phyloP scores from a whole-genome alignment of 2,888 invertebrate genomes.

The Drosophila diplacantha region DNA sequence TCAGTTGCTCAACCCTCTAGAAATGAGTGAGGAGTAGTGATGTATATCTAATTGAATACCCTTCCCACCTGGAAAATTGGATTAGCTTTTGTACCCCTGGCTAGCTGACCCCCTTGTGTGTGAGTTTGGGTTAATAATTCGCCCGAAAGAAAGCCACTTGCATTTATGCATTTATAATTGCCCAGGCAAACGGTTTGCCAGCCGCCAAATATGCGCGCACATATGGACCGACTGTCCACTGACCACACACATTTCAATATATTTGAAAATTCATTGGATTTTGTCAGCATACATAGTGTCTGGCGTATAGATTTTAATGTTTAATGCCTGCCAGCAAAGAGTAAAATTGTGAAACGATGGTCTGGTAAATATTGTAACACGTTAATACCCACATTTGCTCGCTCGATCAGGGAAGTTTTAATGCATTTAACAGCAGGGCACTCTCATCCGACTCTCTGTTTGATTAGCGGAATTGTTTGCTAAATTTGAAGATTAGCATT shows the following conservation, averaged over 20 bases:
- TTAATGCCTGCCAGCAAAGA: slow-evolving; percentile 35
- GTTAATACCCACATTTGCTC: slow-evolving; percentile 6
- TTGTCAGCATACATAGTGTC: too few species aligned
- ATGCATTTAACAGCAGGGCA: too few species aligned
- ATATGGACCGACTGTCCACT: background rate
- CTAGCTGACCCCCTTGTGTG: background rate
- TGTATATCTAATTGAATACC: slow-evolving; percentile 66
- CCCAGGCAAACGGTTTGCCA: slow-evolving; percentile 32
- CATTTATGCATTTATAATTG: slow-evolving; percentile 41
- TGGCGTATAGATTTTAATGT: too few species aligned
- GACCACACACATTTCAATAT: slow-evolving; percentile 41
- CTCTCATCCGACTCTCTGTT: too few species aligned
- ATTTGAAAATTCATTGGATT: slow-evolving; percentile 60
- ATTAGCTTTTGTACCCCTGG: slow-evolving; percentile 30
- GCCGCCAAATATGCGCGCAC: slow-evolving; percentile 22
- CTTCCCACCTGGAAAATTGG: slow-evolving; percentile 30
- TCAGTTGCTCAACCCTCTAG: slow-evolving; percentile 8
- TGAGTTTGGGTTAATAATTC: slow-evolving; percentile 20
- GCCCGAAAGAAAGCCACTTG: too few species aligned
- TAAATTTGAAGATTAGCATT: slow-evolving; percentile 14
- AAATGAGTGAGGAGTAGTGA: slow-evolving; percentile 35
- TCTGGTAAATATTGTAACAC: background rate
- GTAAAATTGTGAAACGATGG: slow-evolving; percentile 9
- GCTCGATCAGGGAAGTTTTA: slow-evolving; percentile 13
- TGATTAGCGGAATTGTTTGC: slow-evolving; percentile 29